Base-by-base conservation (phyloP, 2,888 invertebrate genomes). In the Lasioglossum oenotherae region DNA sequence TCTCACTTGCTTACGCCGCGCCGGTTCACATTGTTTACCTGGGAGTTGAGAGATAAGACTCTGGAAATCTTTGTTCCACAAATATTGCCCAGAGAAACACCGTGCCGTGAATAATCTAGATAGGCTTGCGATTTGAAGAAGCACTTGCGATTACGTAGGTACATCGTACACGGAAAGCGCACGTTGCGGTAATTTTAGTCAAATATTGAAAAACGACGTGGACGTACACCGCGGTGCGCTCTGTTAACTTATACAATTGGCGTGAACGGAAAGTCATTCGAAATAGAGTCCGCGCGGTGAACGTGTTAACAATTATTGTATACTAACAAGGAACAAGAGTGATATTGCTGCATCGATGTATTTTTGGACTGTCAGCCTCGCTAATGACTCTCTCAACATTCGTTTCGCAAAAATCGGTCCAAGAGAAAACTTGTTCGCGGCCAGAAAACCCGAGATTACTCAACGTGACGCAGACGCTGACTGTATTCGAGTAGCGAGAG, bases 1-100 rank as follows among this genome's bases (percentile, higher is more conserved):
- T 76, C 41, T 64, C 27, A 31, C n/a, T 49, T 79, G 19, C 35
- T 75, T 67, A 44, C 49, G 31, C 5, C 74, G 60, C 49, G 31
- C 5, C 74, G 60, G 38, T 67, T 44, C 35, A 14, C 44, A 57
- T 76, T 79, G 57, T 85, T 80, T 84, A 57, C 60, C 38, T 6
- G 57, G 19, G n/a, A n/a, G 72, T 38, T 27, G 73, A 57, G 67
- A 85, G 84, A 84, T 85, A 85, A 84, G 57, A 35, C 78, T n/a
- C n/a, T 46, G 60, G 23, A 49, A 44, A 78, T 86, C 67, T 81
- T 78, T 75, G 44, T 44, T 69, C 14, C 49, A 67, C 78, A 85
- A 86, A 86, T 78, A 86, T 80, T 78, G 31, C 19, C 31, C 46
- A 31, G 71, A 27, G 35, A 74, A 57, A 74, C 23, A 31, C 4